Evolutionary conservation across 2,888 invertebrate species (phyloP), one percentile per base, ranked within the genome.

Genomic region (Keiferia lycopersicella): DNA sequence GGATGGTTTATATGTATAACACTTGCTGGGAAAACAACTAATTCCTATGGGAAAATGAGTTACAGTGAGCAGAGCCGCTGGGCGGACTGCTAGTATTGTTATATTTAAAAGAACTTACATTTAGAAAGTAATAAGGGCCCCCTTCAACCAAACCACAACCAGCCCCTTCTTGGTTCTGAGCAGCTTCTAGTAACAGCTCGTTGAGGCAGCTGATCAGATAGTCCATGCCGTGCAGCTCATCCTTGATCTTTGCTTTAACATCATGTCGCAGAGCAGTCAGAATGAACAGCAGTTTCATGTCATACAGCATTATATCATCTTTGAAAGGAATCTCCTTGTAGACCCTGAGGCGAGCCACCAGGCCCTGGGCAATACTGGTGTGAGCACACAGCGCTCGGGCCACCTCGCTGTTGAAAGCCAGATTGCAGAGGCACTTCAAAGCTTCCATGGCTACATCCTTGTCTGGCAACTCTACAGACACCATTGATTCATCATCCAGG

Each of bases 221-320:
- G 60, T 93, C 92, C 74, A 96, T 92, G 0, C 96, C 96, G 78
- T 95, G 94, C 26, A 95, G 85, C 71, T 96, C 94, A 75, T 93
- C 92, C 70, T 93, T 94, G 0, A 96, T 92, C 75, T 93, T 93
- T 18, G 86, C 83, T 70, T 95, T 93, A 30, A 95, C 94, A 62
- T 95, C 93, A 59, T 94, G 92, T 81, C 96, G 95, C 50, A 98
- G 83, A 3, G 98, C 98, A 22, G 98, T 98, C 63, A 98, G 91
- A 62, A 99, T 93, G 84, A 98, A 98, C 63, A 98, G 84, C 64
- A 98, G 91, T 83, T 97, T 96, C 93, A 97, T 95, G 78, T 98
- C 97, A 88, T 96, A 98, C 71, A 95, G 93, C 92, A 96, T 96
- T 18, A 98, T 93, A 64, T 96, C 94, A 77, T 94, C 92, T 45